Conservation (phyloP, 1,140 invertebrate genomes). For the Diachasma alloeum region DNA sequence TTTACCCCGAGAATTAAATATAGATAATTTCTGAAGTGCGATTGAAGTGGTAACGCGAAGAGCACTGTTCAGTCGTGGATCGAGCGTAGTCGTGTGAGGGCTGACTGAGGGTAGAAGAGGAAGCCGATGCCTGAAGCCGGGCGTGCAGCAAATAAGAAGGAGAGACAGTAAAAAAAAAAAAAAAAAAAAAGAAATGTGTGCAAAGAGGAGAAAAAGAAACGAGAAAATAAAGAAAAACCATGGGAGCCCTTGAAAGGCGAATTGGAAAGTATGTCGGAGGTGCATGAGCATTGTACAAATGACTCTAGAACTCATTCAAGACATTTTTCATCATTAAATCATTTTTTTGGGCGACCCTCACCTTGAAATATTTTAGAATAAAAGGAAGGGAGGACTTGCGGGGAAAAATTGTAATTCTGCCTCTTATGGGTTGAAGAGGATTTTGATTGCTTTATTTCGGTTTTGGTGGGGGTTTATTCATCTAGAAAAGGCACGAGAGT, state of each 20-base stretch:
- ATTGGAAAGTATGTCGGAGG: slow-evolving; percentile 26
- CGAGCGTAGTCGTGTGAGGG: slow-evolving; percentile 19
- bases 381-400: too few relatives aligned
- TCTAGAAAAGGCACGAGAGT: too few relatives aligned
- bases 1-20: too few relatives aligned
- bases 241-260: slow-evolving; percentile 32
- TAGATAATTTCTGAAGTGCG: not conserved
- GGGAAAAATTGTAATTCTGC: too few relatives aligned
- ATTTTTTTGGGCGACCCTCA: not conserved
- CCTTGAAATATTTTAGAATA: too few relatives aligned
- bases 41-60: slow-evolving; percentile 21
- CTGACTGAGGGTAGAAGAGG: slow-evolving; percentile 30
- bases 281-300: not conserved
- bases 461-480: too few relatives aligned
- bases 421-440: too few relatives aligned
- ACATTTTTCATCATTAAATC: slow-evolving; percentile 22
- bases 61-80: slow-evolving; percentile 17
- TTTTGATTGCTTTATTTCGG: too few relatives aligned
- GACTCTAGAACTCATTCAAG: not conserved
- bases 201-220: slow-evolving; percentile 9
- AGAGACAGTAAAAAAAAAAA: slow-evolving; percentile 23
- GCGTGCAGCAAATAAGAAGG: slow-evolving; percentile 34
- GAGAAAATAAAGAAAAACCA: slow-evolving; percentile 20
- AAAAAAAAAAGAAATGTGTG: slow-evolving; percentile 19
- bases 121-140: slow-evolving; percentile 21